Evolutionary conservation across 2,113 vertebrate genomes (phyloP).

Genomic region (Aldabrachelys gigantea): DNA sequence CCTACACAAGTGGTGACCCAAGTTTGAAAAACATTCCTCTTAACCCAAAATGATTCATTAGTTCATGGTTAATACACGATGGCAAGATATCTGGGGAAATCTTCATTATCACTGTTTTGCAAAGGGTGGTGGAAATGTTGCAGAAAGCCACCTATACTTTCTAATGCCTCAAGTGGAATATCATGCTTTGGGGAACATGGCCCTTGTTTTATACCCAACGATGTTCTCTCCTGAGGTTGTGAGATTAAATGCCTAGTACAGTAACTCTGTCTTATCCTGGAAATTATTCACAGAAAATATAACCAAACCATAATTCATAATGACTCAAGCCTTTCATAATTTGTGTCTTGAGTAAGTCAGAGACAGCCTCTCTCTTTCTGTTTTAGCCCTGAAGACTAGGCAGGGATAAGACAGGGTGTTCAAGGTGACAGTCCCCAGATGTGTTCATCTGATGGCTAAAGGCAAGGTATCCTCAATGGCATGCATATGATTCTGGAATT

Average conservation of each 20-base stretch:
- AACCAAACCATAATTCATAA: background rate
- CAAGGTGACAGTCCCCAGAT: too few relatives aligned
- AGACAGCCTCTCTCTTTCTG: background rate
- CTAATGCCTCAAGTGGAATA: background rate
- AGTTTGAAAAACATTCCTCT: too few relatives aligned
- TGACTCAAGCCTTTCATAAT: background rate
- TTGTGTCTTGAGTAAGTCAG: background rate
- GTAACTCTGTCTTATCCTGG: background rate
- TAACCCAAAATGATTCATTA: too few relatives aligned
- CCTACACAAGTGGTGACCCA: too few relatives aligned
- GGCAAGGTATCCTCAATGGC: background rate
- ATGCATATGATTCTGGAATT: background rate
- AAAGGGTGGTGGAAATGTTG: too few relatives aligned
- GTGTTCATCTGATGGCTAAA: background rate
- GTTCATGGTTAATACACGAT: too few relatives aligned
- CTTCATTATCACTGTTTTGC: too few relatives aligned
- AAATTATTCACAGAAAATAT: background rate
- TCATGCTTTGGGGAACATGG: background rate
- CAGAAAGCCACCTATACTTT: background rate
- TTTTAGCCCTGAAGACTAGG: background rate
- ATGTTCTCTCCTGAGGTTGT: background rate
- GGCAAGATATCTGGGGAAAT: too few relatives aligned
- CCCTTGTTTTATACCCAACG: background rate
- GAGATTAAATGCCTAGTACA: background rate
- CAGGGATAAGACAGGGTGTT: background rate